A percentile compares a stretch with the other conserved stretches of the same genome.
These are phyloP conservation scores for Onchidella celtica DNA, from an alignment of 2,888 invertebrate genomes.

Conservation along the genomic window DNA sequence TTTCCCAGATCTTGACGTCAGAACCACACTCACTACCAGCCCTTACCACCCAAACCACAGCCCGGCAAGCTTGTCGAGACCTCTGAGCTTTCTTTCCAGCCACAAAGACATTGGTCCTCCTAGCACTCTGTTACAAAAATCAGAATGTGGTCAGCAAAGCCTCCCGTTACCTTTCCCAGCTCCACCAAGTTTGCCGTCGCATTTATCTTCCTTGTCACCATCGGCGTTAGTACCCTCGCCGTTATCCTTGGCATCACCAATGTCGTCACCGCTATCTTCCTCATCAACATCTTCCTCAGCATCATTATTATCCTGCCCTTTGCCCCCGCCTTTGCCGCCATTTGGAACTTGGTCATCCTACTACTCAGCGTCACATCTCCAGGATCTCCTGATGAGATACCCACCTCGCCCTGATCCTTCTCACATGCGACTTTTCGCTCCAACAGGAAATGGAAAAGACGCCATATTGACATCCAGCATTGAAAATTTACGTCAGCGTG, in stretches of 20 bases:
- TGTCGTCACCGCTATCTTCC: constrained; percentile 6
- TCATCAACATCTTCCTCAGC: constrained; percentile 36
- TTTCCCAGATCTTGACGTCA: too few species aligned
- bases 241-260: background rate
- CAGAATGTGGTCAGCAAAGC: constrained; percentile 51
- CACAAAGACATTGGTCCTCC: background rate
- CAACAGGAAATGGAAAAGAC: constrained; percentile 82
- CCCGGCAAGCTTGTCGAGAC: constrained; percentile 16
- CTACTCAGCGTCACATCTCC: constrained; percentile 36
- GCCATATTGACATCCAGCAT: constrained; percentile 91
- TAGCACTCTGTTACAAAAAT: constrained; percentile 41
- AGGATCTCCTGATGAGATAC: constrained; percentile 35
- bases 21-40: too few species aligned
- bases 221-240: constrained; percentile 13
- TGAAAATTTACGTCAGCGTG: constrained; percentile 81
- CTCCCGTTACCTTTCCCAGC: constrained; percentile 53
- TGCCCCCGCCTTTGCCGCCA: constrained; percentile 41
- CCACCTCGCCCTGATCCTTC: background rate
- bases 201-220: constrained; percentile 26
- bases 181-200: constrained; percentile 45
- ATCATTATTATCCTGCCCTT: constrained; percentile 34
- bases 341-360: constrained; percentile 37
- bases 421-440: constrained; percentile 10
- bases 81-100: background rate
- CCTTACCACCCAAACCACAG: constrained; percentile 34